Conservation (phyloP, 2,113 vertebrate species). For the Megaleporinus macrocephalus region DNA sequence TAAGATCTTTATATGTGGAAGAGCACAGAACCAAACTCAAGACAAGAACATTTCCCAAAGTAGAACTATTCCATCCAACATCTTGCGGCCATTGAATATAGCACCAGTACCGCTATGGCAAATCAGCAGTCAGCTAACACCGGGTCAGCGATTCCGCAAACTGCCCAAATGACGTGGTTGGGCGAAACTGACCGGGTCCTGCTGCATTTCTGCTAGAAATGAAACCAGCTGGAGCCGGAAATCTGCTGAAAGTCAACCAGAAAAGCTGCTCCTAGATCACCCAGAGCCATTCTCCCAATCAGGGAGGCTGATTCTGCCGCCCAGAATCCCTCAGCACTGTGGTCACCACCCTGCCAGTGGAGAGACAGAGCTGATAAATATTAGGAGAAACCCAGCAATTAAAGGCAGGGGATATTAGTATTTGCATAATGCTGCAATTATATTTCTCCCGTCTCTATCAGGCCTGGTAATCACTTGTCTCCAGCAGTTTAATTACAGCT, state of each 20-base stretch:
- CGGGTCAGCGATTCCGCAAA: too few species aligned
- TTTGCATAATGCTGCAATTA: constrained; percentile 79
- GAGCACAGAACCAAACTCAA: too few species aligned
- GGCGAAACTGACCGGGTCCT: too few species aligned
- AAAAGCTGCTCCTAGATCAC: background rate
- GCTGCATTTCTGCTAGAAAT: background rate
- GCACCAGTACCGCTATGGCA: too few species aligned
- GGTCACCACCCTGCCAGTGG: constrained; percentile 62
- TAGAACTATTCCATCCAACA: too few species aligned
- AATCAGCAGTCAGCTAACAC: too few species aligned
- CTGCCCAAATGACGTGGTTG: too few species aligned
- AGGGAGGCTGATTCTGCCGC: background rate
- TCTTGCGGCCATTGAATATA: too few species aligned
- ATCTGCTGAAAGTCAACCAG: background rate
- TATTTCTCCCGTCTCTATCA: constrained; percentile 75
- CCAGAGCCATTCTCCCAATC: background rate
- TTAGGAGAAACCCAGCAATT: constrained; percentile 70
- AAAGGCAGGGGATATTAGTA: constrained; percentile 73
- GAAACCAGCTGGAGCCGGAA: background rate
- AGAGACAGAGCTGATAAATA: constrained; percentile 64
- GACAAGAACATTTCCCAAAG: too few species aligned
- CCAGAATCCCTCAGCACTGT: constrained; percentile 32
- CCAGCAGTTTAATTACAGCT: constrained; percentile 82
- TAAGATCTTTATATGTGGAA: too few species aligned
- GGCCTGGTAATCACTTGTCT: constrained; percentile 79